Base-by-base conservation (phyloP, 2,888 invertebrate species). In the Machimus rusticus region DNA sequence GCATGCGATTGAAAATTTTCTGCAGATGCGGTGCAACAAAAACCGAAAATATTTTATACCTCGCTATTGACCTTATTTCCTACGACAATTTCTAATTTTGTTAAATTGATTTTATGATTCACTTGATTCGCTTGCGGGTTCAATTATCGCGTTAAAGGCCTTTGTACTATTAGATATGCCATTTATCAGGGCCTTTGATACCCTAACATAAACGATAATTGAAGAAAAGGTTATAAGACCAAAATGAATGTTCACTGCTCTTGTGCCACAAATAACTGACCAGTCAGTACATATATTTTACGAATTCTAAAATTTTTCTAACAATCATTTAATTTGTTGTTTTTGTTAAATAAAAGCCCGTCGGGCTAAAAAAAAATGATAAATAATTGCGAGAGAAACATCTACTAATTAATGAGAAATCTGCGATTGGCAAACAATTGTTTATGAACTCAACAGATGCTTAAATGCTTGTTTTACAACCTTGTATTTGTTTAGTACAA, bases 1-100 rank as follows among this genome's bases (percentile, higher is more conserved):
- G 79, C 79, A 87, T 85, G 85, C 74, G n/a, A n/a, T 85, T 85
- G 43, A 85, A 66, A 19, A 66, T 66, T 74, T 81, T 87, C 82
- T 57, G 51, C 82, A 86, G 77, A 55, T 66, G 66, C 19, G 77
- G 34, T 77, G 55, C 86, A 86, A 51, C 43, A 55, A 77, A 86
- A 86, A 77, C 74, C 85, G 46, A 74, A 39, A 46, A 46, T n/a
- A 2, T n/a, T 16, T 51, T 9, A 23, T 19, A 34, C 85, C 85
- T 46, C 57, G 31, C 43, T 46, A 74, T 74, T 74, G 82, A 82
- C 82, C 82, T 82, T 82, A 82, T 55, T 85, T 74, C 46, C n/a
- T 34, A 66, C 16, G 74, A 43, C 28, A 74, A 85, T 74, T 46
- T 28, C 74, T 43, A 34, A 28, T 74, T 74, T 37, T 28, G n/a